These are phyloP conservation scores for Anguilla marmorata DNA, from an alignment of 2,797 vertebrate species.

Conservation along the genomic window DNA sequence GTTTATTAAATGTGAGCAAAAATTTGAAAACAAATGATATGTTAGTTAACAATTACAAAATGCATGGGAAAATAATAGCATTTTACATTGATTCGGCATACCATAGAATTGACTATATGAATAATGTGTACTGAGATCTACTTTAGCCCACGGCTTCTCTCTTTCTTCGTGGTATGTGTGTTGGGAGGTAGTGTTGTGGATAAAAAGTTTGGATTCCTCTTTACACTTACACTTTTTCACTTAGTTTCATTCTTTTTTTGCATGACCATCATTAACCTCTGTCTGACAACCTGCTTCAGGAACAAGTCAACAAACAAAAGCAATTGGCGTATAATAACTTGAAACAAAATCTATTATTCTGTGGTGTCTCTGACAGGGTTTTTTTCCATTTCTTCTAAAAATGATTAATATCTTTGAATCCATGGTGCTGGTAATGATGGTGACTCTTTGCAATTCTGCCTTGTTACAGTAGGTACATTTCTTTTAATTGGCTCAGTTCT, in stretches of 20 bases:
- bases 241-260: not conserved
- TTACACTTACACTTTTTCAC: not conserved
- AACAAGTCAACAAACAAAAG: not conserved
- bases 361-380: not conserved
- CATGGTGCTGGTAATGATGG: conserved; percentile 30
- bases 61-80: no score
- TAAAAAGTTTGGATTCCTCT: no score
- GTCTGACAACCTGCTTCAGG: not conserved
- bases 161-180: no score
- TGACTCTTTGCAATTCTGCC: conserved; percentile 22
- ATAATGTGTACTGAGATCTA: no score
- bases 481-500: conserved; percentile 41
- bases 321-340: not conserved
- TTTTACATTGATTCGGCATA: no score
- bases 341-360: not conserved
- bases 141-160: no score
- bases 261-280: conserved; percentile 1
- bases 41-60: no score
- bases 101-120: no score
- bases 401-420: conserved; percentile 38
- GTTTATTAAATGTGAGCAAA: no score
- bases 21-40: no score
- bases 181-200: no score
- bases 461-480: conserved; percentile 13
- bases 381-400: conserved; percentile 14